Evolutionary conservation across 1,140 invertebrate genomes (phyloP).

Genomic region (Metaphire vulgaris): DNA sequence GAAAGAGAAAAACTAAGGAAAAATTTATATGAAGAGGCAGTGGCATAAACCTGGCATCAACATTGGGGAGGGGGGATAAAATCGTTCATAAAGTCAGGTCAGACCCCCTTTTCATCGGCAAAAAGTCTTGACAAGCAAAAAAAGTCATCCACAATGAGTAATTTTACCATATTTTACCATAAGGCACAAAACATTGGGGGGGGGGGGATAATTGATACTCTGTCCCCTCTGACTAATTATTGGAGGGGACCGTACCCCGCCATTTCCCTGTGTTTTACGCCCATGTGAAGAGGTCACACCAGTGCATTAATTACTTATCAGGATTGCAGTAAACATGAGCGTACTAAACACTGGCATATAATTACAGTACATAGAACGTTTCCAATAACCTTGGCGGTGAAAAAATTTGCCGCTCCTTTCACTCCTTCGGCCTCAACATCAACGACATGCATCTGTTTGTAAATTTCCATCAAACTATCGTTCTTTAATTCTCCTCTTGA

Average conservation of each 20-base stretch:
- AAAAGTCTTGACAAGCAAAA: no score
- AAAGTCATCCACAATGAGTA: neutral
- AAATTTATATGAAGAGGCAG: no score
- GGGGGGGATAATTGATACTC: neutral
- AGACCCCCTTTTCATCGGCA: no score
- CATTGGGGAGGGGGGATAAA: no score
- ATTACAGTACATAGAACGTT: neutral
- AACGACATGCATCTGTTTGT: conserved; percentile 45
- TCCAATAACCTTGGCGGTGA: conserved; percentile 46
- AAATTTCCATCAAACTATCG: conserved; percentile 64
- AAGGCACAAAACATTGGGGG: no score
- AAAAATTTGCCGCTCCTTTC: conserved; percentile 50
- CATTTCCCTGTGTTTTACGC: neutral
- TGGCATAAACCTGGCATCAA: no score
- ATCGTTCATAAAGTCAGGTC: no score
- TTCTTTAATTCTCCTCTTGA: conserved; percentile 71
- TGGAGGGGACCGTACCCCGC: neutral
- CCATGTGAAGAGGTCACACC: neutral
- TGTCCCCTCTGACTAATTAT: neutral
- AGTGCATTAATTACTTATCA: no score
- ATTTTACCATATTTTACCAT: neutral
- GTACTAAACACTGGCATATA: no score
- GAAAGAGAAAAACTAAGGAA: neutral
- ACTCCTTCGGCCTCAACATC: conserved; percentile 50
- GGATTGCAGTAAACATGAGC: no score